Percentiles rank a stretch among this genome's conserved stretches.
phyloP scores from a whole-genome alignment of 2,888 invertebrate species.

The Netelia virgata region DNA sequence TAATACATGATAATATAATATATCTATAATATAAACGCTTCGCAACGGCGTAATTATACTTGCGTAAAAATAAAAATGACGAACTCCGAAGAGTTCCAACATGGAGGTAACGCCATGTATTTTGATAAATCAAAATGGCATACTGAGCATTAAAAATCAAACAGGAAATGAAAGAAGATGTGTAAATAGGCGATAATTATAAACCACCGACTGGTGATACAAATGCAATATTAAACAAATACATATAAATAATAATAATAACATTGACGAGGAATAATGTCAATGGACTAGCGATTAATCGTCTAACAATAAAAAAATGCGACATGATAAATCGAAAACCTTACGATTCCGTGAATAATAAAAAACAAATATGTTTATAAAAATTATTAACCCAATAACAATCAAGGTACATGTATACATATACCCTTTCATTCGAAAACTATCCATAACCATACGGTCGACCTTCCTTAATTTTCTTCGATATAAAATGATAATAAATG shows the following conservation, averaged over 20 bases:
- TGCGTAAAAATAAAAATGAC: neutral
- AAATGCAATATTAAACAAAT: constrained; percentile 20
- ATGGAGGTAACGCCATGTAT: too few species aligned
- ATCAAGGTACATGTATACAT: too few species aligned
- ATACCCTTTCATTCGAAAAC: too few species aligned
- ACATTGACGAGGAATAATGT: neutral
- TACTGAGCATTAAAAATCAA: neutral
- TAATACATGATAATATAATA: neutral
- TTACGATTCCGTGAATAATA: too few species aligned
- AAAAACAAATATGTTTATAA: too few species aligned
- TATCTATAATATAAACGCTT: neutral
- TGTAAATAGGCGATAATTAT: constrained; percentile 50
- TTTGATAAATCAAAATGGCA: constrained; percentile 20
- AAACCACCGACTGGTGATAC: constrained; percentile 18
- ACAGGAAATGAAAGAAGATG: constrained; percentile 31
- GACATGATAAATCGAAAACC: too few species aligned
- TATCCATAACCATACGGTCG: too few species aligned
- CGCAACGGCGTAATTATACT: neutral
- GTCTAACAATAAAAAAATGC: too few species aligned
- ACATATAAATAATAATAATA: neutral
- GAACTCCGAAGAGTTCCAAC: too few species aligned
- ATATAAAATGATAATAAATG: too few species aligned
- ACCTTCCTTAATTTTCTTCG: too few species aligned
- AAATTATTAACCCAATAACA: too few species aligned
- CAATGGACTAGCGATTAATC: neutral